These are phyloP conservation scores for Intellagama lesueurii DNA, from an alignment of 2,797 vertebrate species.

Conservation along the genomic window DNA sequence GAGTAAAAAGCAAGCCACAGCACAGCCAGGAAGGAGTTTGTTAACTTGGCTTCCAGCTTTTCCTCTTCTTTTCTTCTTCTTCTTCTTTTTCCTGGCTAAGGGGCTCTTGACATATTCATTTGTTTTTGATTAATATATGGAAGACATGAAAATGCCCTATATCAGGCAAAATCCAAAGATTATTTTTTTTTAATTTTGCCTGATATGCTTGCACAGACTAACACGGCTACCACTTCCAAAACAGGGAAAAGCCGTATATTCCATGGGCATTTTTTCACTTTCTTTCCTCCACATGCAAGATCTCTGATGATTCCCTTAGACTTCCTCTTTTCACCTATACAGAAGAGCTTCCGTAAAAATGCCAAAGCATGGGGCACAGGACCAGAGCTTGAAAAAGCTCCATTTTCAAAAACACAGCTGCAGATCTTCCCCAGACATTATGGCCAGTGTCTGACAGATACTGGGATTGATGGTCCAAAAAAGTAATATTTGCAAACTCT, in stretches of 20 bases:
- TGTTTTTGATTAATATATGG: constrained; percentile 41
- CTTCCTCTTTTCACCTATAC: neutral
- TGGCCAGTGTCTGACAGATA: too few relatives aligned
- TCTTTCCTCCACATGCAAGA: neutral
- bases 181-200: too few relatives aligned
- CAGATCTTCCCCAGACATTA: too few relatives aligned
- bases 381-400: neutral
- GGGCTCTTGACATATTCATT: constrained; percentile 38
- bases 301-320: neutral
- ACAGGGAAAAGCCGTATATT: too few relatives aligned
- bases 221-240: too few relatives aligned
- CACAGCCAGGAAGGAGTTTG: constrained; percentile 42
- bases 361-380: neutral
- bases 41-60: constrained; percentile 44
- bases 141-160: neutral
- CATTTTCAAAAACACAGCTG: too few relatives aligned
- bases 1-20: constrained; percentile 33
- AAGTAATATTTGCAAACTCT: too few relatives aligned
- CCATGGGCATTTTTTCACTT: neutral
- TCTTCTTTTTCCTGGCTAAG: constrained; percentile 35
- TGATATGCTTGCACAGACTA: too few relatives aligned
- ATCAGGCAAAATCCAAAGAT: too few relatives aligned
- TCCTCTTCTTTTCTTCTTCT: constrained; percentile 40
- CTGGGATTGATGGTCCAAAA: too few relatives aligned
- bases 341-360: fast-evolving